Percentiles rank a stretch among this genome's conserved stretches.
phyloP scores from a whole-genome alignment of 2,797 vertebrate genomes.

The Syngnathus rostellatus region DNA sequence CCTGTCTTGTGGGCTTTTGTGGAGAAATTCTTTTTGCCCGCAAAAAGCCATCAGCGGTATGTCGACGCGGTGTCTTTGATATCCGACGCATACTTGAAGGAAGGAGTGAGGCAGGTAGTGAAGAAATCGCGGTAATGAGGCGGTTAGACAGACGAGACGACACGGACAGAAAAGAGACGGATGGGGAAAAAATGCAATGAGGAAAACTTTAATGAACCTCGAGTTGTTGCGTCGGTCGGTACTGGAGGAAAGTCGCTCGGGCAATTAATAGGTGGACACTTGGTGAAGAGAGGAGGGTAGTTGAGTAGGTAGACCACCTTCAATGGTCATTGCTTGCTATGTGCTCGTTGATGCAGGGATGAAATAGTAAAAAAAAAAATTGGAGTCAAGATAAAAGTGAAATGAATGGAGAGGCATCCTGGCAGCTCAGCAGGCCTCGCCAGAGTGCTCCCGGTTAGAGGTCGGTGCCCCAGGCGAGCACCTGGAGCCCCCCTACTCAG shows the following conservation, averaged over 20 bases:
- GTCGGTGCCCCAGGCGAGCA: constrained; percentile 57
- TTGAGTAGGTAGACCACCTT: no score
- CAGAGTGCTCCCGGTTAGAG: constrained; percentile 52
- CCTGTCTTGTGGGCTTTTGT: background rate
- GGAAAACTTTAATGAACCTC: background rate
- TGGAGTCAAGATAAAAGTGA: constrained; percentile 20
- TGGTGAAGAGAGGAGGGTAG: no score
- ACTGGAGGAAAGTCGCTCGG: background rate
- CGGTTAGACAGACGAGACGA: background rate
- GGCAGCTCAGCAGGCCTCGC: constrained; percentile 39
- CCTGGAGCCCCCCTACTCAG: constrained; percentile 51
- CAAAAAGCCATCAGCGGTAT: background rate
- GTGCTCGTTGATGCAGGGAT: background rate
- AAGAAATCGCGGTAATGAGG: background rate
- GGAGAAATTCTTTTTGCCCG: background rate
- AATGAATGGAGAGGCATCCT: constrained; percentile 32
- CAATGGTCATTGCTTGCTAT: background rate
- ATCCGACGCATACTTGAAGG: background rate
- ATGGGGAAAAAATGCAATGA: background rate
- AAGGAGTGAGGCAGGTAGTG: background rate
- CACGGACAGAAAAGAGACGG: background rate
- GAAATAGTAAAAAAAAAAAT: constrained; percentile 19
- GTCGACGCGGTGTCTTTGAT: background rate
- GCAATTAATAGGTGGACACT: background rate
- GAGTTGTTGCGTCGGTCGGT: background rate